These are phyloP conservation scores for Zhuqinia jingwanae DNA, from an alignment of 2,888 invertebrate species.

Conservation along the genomic window DNA sequence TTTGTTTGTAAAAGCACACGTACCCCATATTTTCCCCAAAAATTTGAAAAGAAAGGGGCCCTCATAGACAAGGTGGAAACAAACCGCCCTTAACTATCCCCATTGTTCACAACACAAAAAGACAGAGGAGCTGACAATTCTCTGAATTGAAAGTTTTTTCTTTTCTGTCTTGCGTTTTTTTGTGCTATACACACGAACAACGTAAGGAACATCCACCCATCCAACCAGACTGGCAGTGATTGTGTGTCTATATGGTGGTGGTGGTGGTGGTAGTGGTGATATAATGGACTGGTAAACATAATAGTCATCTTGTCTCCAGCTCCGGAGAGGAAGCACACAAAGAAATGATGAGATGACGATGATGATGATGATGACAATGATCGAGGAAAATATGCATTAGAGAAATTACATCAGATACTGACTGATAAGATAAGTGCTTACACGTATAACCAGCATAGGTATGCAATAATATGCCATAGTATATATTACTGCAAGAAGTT, in stretches of 20 bases:
- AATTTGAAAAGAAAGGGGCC: slow-evolving; percentile 68
- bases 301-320: slow-evolving; percentile 51
- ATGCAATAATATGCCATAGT: slow-evolving; percentile 13
- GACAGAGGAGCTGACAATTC: slow-evolving; percentile 74
- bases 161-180: slow-evolving; percentile 43
- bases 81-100: slow-evolving; percentile 79
- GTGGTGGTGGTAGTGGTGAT: slow-evolving; percentile 34
- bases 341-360: slow-evolving; percentile 31
- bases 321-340: slow-evolving; percentile 3
- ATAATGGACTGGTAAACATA: slow-evolving; percentile 43
- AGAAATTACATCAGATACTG: slow-evolving; percentile 14
- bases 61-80: slow-evolving; percentile 77
- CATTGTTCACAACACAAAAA: slow-evolving; percentile 76
- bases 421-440: neutral
- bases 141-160: slow-evolving; percentile 32
- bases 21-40: slow-evolving; percentile 71
- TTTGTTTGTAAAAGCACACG: slow-evolving; percentile 69
- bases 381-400: slow-evolving; percentile 53
- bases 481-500: slow-evolving; percentile 22
- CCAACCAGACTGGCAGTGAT: too few relatives aligned
- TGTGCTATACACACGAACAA: neutral
- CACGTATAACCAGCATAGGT: neutral
- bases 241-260: slow-evolving; percentile 16
- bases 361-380: slow-evolving; percentile 33
- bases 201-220: slow-evolving; percentile 28